These are phyloP conservation scores for Agrotis ipsilon DNA, from an alignment of 2,888 invertebrate genomes.

Conservation along the genomic window DNA sequence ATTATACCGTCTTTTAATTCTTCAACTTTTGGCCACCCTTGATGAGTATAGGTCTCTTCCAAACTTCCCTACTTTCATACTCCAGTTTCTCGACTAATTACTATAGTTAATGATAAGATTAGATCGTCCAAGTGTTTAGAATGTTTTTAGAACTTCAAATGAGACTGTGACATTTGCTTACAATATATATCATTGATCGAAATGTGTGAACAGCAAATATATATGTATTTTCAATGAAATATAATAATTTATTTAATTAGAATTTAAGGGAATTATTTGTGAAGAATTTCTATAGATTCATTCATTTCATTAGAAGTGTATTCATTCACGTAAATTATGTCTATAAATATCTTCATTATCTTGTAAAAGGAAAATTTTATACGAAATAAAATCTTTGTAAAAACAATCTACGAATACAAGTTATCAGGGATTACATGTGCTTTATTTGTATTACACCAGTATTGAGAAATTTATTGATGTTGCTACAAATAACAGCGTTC, in stretches of 20 bases:
- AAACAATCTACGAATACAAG: too few species aligned
- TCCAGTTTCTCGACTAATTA: neutral
- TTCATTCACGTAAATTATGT: neutral
- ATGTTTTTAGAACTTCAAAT: constrained; percentile 2
- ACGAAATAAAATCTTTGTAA: neutral
- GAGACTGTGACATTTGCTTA: constrained; percentile 12
- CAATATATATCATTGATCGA: neutral
- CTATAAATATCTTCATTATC: neutral
- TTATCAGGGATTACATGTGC: too few species aligned
- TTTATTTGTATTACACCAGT: too few species aligned
- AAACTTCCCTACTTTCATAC: too few species aligned
- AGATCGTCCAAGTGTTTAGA: constrained; percentile 6
- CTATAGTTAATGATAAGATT: constrained; percentile 12
- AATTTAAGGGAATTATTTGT: constrained; percentile 15
- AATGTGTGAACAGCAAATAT: constrained; percentile 14
- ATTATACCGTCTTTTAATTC: too few species aligned
- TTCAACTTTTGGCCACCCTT: too few species aligned
- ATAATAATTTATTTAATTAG: constrained; percentile 32
- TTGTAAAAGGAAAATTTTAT: neutral
- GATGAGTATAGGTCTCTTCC: too few species aligned
- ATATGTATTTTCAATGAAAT: constrained; percentile 24
- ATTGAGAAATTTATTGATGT: neutral
- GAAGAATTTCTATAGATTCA: constrained; percentile 12
- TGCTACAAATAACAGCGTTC: constrained; percentile 2
- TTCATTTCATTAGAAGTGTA: neutral